These are phyloP conservation scores for Ischnura elegans DNA, from an alignment of 2,888 invertebrate species.

Conservation along the genomic window DNA sequence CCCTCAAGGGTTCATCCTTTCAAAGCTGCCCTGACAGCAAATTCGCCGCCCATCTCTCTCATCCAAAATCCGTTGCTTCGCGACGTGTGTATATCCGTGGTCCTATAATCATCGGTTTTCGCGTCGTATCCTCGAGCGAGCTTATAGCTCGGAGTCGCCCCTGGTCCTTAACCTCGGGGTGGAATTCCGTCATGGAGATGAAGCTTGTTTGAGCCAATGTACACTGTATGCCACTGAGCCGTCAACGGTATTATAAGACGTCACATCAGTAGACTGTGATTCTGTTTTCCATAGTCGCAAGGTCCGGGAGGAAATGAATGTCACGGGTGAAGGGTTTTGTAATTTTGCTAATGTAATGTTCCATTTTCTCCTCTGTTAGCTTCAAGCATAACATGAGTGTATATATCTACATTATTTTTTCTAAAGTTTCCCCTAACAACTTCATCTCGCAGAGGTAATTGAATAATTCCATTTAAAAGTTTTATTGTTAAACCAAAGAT, in stretches of 20 bases:
- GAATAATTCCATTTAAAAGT: no score
- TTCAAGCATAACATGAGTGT: no score
- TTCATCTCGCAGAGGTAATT: no score
- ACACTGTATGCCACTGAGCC: neutral
- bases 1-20: neutral
- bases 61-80: neutral
- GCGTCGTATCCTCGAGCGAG: neutral
- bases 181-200: neutral
- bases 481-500: no score
- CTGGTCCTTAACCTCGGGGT: neutral
- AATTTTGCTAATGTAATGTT: no score
- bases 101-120: neutral
- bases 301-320: no score
- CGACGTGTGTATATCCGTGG: neutral
- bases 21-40: neutral
- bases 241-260: neutral
- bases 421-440: no score
- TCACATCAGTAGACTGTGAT: no score
- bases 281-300: no score
- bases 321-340: no score
- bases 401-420: no score
- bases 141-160: neutral
- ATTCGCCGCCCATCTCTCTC: neutral
- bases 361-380: no score
- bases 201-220: neutral